These are phyloP conservation scores for Maconellicoccus hirsutus DNA, from an alignment of 1,140 invertebrate genomes.

Conservation along the genomic window DNA sequence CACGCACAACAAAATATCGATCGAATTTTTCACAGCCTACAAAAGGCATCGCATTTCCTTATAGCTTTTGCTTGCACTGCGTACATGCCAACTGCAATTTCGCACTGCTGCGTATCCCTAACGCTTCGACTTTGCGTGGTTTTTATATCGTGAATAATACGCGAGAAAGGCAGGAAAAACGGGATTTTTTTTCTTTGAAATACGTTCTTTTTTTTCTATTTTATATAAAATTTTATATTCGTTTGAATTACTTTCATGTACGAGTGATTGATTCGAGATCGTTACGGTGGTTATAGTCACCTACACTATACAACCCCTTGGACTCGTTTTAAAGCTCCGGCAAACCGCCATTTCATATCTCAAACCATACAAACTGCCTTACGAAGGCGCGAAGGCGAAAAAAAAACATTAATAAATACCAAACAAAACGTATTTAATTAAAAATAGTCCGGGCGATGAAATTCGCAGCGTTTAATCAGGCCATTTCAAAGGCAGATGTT, in stretches of 20 bases:
- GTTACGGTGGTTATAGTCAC: too few species aligned
- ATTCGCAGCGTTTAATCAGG: slow-evolving; percentile 1
- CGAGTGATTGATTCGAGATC: too few species aligned
- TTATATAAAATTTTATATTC: too few species aligned
- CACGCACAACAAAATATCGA: background rate
- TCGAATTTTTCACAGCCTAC: background rate
- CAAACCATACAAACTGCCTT: background rate
- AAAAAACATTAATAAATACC: too few species aligned
- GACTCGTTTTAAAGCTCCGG: too few species aligned
- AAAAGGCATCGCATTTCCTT: slow-evolving; percentile 7
- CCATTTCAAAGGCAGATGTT: slow-evolving; percentile 7
- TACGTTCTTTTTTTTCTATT: too few species aligned
- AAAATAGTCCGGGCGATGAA: background rate
- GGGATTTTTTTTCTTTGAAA: too few species aligned
- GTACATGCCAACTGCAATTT: background rate
- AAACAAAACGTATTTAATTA: background rate
- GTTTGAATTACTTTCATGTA: too few species aligned
- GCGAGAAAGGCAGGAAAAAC: too few species aligned
- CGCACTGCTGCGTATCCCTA: background rate
- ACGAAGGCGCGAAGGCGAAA: too few species aligned
- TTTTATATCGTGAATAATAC: too few species aligned
- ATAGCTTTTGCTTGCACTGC: background rate
- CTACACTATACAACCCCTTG: too few species aligned
- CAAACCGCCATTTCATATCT: background rate
- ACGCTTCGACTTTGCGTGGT: background rate